Base-by-base conservation (phyloP, 1,140 invertebrate species). In the Dendroctonus ponderosae region DNA sequence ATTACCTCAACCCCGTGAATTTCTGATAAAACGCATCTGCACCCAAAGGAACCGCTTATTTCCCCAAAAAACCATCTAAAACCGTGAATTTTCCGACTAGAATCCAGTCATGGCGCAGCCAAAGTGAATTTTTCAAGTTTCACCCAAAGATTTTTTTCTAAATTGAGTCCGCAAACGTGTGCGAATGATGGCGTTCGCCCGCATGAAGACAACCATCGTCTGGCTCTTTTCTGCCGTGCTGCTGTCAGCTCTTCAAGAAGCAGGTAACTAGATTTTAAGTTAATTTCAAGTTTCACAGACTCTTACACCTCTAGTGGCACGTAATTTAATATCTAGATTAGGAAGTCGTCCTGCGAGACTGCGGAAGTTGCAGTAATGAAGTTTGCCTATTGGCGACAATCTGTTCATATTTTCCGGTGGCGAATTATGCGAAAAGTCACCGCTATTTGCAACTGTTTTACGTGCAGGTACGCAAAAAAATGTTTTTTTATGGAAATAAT, bases 201-300 rank as follows among this genome's bases (percentile, higher is more conserved):
- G 6, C 15, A 56, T 3, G 53, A 56, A 56, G 53, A 41, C 53
- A 41, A 11, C 53, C 8, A 56, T 26, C 53, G 6, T 56, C 39
- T 41, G n/a, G 6, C 53, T 41, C n/a, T 14, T 52, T 26, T 26
- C 9, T 11, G 7, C 26, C 26, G 26, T 56, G 53, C 53, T 56
- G 38, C 53, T 56, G 53, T 56, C 53, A 56, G 14, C 26, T 11
- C 11, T 39, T 26, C 53, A 56, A 11, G 53, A 56, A 8, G 53
- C 53, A 56, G 53, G 53, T 56, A 56, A 56, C 53, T 56, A 56
- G 39, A 26, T 56, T 56, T 56, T 56, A 56, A 56, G 53, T 56
- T 56, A 56, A 56, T 56, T 56, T 41, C 53, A 56, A 56, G 53
- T 56, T 56, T 56, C 50, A 52, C 53, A 56, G 37, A 38, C 14